phyloP scores from a whole-genome alignment of 1,140 invertebrate genomes.

The Goniozus legneri region DNA sequence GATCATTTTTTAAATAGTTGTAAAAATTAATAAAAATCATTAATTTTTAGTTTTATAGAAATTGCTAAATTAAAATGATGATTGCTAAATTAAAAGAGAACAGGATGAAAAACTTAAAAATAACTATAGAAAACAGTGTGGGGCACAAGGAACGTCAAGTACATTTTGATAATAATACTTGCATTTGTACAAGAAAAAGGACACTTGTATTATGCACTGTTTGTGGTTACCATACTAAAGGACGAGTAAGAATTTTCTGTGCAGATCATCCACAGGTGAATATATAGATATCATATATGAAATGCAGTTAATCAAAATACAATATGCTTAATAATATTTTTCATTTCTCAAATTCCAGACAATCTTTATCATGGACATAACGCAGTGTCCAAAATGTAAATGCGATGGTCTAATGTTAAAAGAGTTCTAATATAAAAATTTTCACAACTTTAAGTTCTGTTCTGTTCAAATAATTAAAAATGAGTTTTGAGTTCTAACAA shows the following conservation, averaged over 20 bases:
- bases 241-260: constrained; percentile 23
- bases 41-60: too few species aligned
- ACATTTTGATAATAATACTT: too few species aligned
- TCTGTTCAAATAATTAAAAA: not conserved
- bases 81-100: too few species aligned
- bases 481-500: too few species aligned
- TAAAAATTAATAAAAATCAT: too few species aligned
- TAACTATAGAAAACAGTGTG: too few species aligned
- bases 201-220: constrained; percentile 17
- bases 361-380: constrained; percentile 23
- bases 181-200: constrained; percentile 17
- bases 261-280: constrained; percentile 23
- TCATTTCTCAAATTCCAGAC: constrained; percentile 13
- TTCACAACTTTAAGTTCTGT: not conserved
- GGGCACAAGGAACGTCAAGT: too few species aligned
- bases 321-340: not conserved
- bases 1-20: too few species aligned
- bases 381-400: constrained; percentile 20
- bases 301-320: not conserved
- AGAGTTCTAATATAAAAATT: constrained; percentile 16
- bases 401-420: constrained; percentile 15
- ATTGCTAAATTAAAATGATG: too few species aligned
- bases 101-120: too few species aligned
- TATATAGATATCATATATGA: not conserved
- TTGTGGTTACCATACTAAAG: constrained; percentile 20